phyloP scores from a whole-genome alignment of 2,797 vertebrate genomes.

The Trichosurus vulpecula region DNA sequence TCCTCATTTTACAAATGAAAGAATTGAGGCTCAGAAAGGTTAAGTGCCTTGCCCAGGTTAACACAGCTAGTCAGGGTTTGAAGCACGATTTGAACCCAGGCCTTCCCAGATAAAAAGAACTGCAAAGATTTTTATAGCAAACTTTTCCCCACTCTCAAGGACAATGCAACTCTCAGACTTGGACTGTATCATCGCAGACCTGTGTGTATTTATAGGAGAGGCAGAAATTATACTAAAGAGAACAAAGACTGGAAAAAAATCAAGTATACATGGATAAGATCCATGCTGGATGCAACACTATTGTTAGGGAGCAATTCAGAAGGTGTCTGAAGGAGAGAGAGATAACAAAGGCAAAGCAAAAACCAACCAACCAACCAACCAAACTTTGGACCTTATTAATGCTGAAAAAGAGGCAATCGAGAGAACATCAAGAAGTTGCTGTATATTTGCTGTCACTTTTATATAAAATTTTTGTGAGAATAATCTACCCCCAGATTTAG shows the following conservation, averaged over 20 bases:
- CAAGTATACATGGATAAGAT: not conserved
- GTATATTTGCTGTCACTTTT: not conserved
- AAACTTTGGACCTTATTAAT: not conserved
- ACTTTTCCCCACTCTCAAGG: not conserved
- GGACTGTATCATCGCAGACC: not conserved
- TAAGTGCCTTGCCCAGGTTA: not conserved
- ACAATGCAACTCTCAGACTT: not conserved
- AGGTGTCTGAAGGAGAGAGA: not conserved
- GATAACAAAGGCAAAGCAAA: not conserved
- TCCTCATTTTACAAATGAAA: not conserved
- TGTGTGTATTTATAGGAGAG: not conserved
- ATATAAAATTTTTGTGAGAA: not conserved
- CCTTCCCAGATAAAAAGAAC: not conserved
- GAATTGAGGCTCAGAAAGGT: not conserved
- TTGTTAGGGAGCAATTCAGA: not conserved
- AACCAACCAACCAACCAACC: too few species aligned
- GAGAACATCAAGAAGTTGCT: not conserved
- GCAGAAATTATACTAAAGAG: not conserved
- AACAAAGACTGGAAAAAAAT: not conserved
- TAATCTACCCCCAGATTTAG: not conserved
- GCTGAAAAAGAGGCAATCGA: not conserved
- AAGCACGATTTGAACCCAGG: not conserved
- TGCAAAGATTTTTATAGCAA: not conserved
- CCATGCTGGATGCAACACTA: not conserved
- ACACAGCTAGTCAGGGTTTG: not conserved